Evolutionary conservation across 2,113 vertebrate species (phyloP).

Genomic region (Nematolebias whitei): DNA sequence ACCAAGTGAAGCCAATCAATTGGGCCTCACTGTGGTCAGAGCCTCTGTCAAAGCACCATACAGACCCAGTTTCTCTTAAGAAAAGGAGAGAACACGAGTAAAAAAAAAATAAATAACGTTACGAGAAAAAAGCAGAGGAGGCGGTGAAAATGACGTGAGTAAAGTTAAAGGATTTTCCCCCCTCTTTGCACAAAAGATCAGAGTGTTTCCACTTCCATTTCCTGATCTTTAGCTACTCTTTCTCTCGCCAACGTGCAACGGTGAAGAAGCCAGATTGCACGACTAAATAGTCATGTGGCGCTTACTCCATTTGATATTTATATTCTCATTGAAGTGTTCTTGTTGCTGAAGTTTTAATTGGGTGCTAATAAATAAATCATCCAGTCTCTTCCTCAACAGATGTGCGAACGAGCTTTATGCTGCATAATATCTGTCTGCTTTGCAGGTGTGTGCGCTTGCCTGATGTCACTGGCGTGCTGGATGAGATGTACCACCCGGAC

Average conservation of each 20-base stretch:
- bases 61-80: constrained; percentile 38
- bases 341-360: constrained; percentile 84
- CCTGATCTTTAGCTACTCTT: constrained; percentile 70
- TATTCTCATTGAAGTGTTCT: constrained; percentile 83
- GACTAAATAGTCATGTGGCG: constrained; percentile 77
- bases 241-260: constrained; percentile 39
- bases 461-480: constrained; percentile 61
- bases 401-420: constrained; percentile 70
- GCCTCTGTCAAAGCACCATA: constrained; percentile 62
- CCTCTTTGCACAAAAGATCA: constrained; percentile 70
- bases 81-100: constrained; percentile 58
- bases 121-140: constrained; percentile 57
- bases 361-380: constrained; percentile 83
- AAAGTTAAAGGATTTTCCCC: constrained; percentile 53
- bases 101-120: constrained; percentile 74
- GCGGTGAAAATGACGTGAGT: constrained; percentile 61
- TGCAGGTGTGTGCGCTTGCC: constrained; percentile 71
- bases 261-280: constrained; percentile 76
- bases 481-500: constrained; percentile 57
- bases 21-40: constrained; percentile 54
- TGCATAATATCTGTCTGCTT: constrained; percentile 69
- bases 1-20: constrained; percentile 77
- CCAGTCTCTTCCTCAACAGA: constrained; percentile 79
- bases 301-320: constrained; percentile 81
- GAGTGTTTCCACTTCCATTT: constrained; percentile 72